A percentile compares a stretch with the other conserved stretches of the same genome.
These are phyloP conservation scores for Neostethus bicornis DNA, from an alignment of 2,797 vertebrate species.

Conservation along the genomic window DNA sequence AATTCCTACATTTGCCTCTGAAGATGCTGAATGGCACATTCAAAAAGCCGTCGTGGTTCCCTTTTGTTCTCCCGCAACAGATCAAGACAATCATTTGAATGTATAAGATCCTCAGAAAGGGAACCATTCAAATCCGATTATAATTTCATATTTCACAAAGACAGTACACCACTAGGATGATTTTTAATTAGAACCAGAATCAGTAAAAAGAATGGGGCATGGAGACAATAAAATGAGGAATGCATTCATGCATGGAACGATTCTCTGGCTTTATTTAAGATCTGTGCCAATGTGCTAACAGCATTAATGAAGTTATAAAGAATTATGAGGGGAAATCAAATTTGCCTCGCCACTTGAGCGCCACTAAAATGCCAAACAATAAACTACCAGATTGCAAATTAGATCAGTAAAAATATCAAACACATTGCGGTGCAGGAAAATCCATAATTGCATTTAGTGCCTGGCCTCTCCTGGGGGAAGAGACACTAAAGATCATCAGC, in stretches of 20 bases:
- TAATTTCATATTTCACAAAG: slow-evolving; percentile 80
- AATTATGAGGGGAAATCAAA: slow-evolving; percentile 99
- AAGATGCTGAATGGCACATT: slow-evolving; percentile 57
- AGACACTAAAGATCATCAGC: slow-evolving; percentile 97
- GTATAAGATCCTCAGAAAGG: slow-evolving; percentile 57
- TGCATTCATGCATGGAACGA: slow-evolving; percentile 78
- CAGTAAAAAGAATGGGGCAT: slow-evolving; percentile 73
- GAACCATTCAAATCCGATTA: slow-evolving; percentile 74
- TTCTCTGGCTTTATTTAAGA: slow-evolving; percentile 83
- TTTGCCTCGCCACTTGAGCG: slow-evolving; percentile 99
- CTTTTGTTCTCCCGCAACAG: slow-evolving; percentile 54
- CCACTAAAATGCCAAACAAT: slow-evolving; percentile 99
- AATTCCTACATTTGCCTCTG: slow-evolving; percentile 69
- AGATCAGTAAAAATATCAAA: slow-evolving; percentile 99
- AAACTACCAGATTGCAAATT: slow-evolving; percentile 99
- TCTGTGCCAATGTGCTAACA: slow-evolving; percentile 89
- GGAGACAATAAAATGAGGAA: slow-evolving; percentile 81
- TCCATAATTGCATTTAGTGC: slow-evolving; percentile 99
- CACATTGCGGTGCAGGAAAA: slow-evolving; percentile 97
- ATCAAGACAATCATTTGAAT: slow-evolving; percentile 42
- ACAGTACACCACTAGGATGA: slow-evolving; percentile 75
- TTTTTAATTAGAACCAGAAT: slow-evolving; percentile 85
- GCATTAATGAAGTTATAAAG: slow-evolving; percentile 98
- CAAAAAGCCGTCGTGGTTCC: slow-evolving; percentile 61
- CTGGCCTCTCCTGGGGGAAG: slow-evolving; percentile 89